A percentile compares a stretch with the other conserved stretches of the same genome.
Conservation (phyloP, 2,113 vertebrate species). For the Mystacornis crossleyi region DNA sequence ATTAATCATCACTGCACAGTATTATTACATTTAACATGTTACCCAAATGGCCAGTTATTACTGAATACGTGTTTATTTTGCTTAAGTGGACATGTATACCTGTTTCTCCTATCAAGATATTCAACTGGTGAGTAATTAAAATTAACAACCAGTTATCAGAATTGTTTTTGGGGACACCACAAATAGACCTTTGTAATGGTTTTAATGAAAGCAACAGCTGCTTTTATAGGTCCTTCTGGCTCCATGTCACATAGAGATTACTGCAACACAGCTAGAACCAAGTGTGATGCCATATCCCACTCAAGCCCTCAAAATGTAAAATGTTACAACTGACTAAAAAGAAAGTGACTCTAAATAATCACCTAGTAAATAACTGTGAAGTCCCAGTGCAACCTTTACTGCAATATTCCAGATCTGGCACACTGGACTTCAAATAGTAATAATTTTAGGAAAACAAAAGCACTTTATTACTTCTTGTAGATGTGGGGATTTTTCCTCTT, state of each 20-base stretch:
- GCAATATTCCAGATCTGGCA: conserved; percentile 15
- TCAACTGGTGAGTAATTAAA: not conserved
- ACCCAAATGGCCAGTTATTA: not conserved
- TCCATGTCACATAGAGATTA: not conserved
- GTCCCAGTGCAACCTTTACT: not conserved
- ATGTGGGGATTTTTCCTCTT: not conserved
- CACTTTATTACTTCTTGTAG: conserved; percentile 24
- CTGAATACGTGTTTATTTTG: not conserved
- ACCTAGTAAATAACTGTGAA: conserved; percentile 46
- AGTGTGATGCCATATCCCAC: not conserved
- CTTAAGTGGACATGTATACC: not conserved
- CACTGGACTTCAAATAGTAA: not conserved
- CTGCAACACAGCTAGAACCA: not conserved
- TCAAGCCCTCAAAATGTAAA: not conserved
- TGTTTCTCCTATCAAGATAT: not conserved
- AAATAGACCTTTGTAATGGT: not conserved
- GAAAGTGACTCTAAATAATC: conserved; percentile 17
- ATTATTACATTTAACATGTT: not conserved
- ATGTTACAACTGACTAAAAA: not conserved
- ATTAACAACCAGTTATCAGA: conserved; percentile 29
- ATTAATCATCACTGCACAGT: not conserved
- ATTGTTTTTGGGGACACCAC: not conserved
- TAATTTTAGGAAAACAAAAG: conserved; percentile 29
- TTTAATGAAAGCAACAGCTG: conserved; percentile 17
- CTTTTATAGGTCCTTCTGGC: not conserved